Evolutionary conservation across 2,888 invertebrate genomes (phyloP), one percentile per base, ranked within the genome.

Genomic region (Odontocerum albicorne): DNA sequence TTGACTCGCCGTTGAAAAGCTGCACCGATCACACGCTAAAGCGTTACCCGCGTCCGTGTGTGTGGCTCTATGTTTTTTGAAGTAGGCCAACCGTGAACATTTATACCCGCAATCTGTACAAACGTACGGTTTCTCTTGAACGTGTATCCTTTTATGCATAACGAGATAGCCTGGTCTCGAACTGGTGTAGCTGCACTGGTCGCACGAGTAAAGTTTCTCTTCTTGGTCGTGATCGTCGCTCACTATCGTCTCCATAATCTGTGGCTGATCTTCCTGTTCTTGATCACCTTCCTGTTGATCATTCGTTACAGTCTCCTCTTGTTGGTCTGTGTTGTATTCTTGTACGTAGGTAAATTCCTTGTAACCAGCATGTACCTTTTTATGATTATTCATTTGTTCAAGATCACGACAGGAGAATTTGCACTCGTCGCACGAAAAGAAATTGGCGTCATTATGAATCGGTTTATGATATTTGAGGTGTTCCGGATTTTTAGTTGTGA

Each of bases 31-130:
- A 16, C 57, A 57, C 2, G 47, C 15, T 8, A 52, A n/a, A 17
- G 33, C 13, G 2, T 42, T 42, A n/a, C n/a, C n/a, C 6, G 33
- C 49, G n/a, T 47, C 43, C 4, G 20, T 31, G 33, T 57, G 57
- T 15, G 53, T 57, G 7, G 53, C 49, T 1, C 52, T 36, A 19
- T 57, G 57, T 45, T 53, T 53, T 39, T 49, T 57, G 10, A 53
- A 57, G 36, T 53, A 57, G 2, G 57, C 43, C 7, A 57, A 36
- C 3, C 57, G 17, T 7, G 57, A 36, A 19, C 57, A 57, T 19
- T 52, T 52, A n/a, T 57, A 57, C 2, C 57, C 57, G 45, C 57
- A 57, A 20, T 57, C 57, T n/a, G 43, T 19, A 21, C 57, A 57
- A 10, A 47, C 49, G 17, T 44, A 49, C 10, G 57, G 57, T 31